Base-by-base conservation (phyloP, 53 echinoderm and acorn worm genomes). In the Crossaster papposus region DNA sequence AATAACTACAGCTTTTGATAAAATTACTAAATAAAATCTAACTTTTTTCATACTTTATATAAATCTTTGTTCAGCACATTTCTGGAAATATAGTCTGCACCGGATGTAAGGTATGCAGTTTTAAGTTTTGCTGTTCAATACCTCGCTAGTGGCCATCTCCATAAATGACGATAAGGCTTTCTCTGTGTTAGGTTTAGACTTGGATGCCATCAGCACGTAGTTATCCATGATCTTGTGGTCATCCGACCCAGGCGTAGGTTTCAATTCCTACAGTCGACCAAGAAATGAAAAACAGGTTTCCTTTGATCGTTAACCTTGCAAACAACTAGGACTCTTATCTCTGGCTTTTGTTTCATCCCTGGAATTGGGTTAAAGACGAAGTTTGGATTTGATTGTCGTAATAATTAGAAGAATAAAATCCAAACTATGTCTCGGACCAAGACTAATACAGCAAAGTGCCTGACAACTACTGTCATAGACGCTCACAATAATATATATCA, bases 141-240 rank as follows among this genome's bases (percentile, higher is more conserved):
- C 95, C 94, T 95, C 95, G 78, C 88, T 92, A 3, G 97, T 92
- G n/a, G 95, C 97, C 88, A 95, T 92, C 65, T 97, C 95, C 97
- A 97, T 97, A 79, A 97, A 97, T 38, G 94, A 88, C 13, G 95
- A 89, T 36, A 97, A 84, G 3, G 97, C 95, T 77, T 97, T 97
- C 83, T 97, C 95, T 31, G 95, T 97, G 86, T 97, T 97, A 33
- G 94, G 62, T 78, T 95, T 97, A 62, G 94, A 92, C 91, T 97
- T 97, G 88, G 95, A 91, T 80, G 97, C 95, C 90, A 97, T 97
- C 38, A 95, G 77, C 54, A 92, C 93, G 44, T 94, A 94, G 50
- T 95, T 96, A 81, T 95, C 92, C 58, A 95, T 91, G 30, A 92
- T 91, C 32, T 89, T 86, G 58, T 94, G 93, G 36, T 87, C 54